Evolutionary conservation across 2,797 vertebrate genomes (phyloP).

Genomic region (Bufotes viridis): DNA sequence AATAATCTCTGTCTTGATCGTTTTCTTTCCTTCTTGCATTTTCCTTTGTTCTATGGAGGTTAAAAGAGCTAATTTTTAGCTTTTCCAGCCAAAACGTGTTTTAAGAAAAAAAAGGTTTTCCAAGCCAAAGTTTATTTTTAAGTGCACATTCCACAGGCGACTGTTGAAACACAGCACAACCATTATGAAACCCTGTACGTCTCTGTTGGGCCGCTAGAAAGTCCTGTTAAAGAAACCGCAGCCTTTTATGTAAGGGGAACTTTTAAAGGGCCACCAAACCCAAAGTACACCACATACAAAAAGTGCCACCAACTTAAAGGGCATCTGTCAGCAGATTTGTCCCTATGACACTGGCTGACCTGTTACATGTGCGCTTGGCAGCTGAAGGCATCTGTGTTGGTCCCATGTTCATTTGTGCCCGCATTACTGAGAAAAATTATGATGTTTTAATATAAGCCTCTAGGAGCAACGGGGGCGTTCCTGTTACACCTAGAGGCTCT

Average conservation of each 20-base stretch:
- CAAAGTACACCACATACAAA: too few species aligned
- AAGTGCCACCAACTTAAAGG: neutral
- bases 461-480: too few species aligned
- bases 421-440: too few species aligned
- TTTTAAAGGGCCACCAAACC: neutral
- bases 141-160: constrained; percentile 35
- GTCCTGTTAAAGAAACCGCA: neutral
- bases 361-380: too few species aligned
- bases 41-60: neutral
- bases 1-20: neutral
- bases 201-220: neutral
- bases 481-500: too few species aligned
- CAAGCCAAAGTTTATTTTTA: constrained; percentile 54
- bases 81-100: constrained; percentile 50
- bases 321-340: too few species aligned
- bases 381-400: too few species aligned
- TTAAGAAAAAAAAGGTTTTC: constrained; percentile 34
- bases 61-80: constrained; percentile 2
- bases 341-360: too few species aligned
- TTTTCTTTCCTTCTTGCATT: neutral
- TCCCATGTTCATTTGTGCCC: too few species aligned
- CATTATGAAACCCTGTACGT: constrained; percentile 15
- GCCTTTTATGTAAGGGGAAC: neutral
- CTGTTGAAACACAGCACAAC: constrained; percentile 23
- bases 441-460: too few species aligned